Percentiles rank a stretch among this genome's conserved stretches.
Evolutionary conservation across 2,113 vertebrate species (phyloP).

Genomic region (Centropristis striata): DNA sequence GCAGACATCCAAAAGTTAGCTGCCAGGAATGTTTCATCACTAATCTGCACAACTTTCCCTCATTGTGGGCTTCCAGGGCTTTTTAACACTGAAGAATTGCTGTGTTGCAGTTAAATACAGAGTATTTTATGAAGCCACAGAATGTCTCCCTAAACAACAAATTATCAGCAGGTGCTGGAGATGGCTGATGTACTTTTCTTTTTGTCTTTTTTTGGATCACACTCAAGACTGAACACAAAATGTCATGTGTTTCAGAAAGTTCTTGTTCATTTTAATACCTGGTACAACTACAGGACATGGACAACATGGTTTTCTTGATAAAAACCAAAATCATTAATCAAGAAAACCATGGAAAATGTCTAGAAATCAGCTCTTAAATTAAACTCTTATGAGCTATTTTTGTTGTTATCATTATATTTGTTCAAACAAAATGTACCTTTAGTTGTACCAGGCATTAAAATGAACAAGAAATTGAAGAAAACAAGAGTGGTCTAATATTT

Average conservation of each 20-base stretch:
- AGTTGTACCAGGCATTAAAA: too few relatives aligned
- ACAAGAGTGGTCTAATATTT: too few relatives aligned
- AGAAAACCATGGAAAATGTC: too few relatives aligned
- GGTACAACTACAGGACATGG: too few relatives aligned
- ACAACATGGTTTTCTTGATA: too few relatives aligned
- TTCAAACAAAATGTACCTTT: too few relatives aligned
- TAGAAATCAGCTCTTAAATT: too few relatives aligned
- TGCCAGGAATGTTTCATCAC: conserved; percentile 29
- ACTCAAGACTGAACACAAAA: neutral
- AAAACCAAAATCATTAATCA: too few relatives aligned
- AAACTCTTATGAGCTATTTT: too few relatives aligned
- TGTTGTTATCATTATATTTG: too few relatives aligned
- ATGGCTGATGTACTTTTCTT: neutral
- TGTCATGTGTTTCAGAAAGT: neutral
- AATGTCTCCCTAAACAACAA: conserved; percentile 19
- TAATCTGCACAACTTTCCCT: neutral
- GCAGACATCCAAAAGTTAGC: conserved; percentile 25
- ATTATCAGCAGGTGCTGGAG: conserved; percentile 19
- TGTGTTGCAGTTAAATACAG: conserved; percentile 18
- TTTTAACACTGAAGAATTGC: conserved; percentile 7
- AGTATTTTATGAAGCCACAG: conserved; percentile 10
- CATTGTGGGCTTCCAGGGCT: conserved; percentile 2
- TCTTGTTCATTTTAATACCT: too few relatives aligned
- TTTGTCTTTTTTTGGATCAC: conserved; percentile 2
- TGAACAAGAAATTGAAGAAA: too few relatives aligned